Conservation (phyloP, 2,797 vertebrate species). For the Acestrorhynchus altus region DNA sequence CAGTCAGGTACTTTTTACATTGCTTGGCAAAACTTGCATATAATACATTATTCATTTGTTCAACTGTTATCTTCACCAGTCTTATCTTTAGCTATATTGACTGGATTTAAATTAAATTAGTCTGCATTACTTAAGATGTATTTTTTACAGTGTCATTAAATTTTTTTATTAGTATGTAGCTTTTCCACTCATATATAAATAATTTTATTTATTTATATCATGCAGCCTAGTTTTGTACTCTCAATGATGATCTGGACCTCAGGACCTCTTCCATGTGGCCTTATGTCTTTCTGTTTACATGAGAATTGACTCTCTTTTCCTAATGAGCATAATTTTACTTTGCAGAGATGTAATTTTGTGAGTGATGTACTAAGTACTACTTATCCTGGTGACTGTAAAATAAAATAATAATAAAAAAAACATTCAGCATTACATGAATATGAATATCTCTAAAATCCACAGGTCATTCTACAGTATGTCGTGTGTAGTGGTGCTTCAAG, state of each 20-base stretch:
- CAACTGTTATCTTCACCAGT: no score
- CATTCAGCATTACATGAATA: background rate
- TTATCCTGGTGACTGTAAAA: background rate
- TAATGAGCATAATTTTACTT: constrained; percentile 6
- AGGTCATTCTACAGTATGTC: background rate
- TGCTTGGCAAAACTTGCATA: no score
- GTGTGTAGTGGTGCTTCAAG: background rate
- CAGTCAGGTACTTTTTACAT: no score
- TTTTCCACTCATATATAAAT: background rate
- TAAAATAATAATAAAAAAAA: constrained; percentile 19
- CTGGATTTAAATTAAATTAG: no score
- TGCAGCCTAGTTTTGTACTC: constrained; percentile 6
- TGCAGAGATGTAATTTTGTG: background rate
- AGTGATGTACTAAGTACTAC: background rate
- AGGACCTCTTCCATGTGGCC: constrained; percentile 48
- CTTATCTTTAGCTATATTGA: no score
- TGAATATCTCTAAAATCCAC: background rate
- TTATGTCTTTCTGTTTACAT: constrained; percentile 51
- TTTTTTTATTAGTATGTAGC: no score
- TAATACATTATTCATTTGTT: no score
- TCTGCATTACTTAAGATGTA: no score
- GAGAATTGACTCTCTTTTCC: constrained; percentile 23
- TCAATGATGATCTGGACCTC: constrained; percentile 6
- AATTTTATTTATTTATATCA: constrained; percentile 8
- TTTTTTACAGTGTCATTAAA: no score